These are phyloP conservation scores for Elachura formosa DNA, from an alignment of 2,113 vertebrate genomes.

Conservation along the genomic window DNA sequence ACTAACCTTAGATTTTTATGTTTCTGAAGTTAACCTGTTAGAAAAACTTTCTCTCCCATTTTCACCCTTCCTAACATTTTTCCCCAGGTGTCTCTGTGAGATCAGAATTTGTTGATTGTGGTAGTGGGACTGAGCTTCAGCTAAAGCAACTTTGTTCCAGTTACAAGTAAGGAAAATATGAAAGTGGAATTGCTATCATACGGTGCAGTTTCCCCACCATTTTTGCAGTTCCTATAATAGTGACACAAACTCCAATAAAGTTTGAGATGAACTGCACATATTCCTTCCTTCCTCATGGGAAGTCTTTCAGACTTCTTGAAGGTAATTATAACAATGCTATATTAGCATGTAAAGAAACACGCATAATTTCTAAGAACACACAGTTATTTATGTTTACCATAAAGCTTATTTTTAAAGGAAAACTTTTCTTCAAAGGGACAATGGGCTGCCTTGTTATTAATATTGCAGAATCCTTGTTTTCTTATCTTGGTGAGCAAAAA, in stretches of 20 bases:
- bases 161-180: not conserved
- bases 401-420: not conserved
- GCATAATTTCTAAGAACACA: not conserved
- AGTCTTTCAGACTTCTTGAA: not conserved
- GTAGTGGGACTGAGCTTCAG: not conserved
- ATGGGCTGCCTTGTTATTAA: not conserved
- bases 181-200: not conserved
- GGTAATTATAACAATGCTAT: not conserved
- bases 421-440: not conserved
- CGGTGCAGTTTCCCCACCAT: not conserved
- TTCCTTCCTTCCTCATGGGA: not conserved
- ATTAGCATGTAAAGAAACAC: not conserved
- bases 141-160: not conserved
- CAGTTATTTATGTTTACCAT: not conserved
- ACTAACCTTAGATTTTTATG: not conserved
- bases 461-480: not conserved
- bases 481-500: not conserved
- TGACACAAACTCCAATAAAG: not conserved
- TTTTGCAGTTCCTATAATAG: not conserved
- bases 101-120: not conserved
- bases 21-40: not conserved
- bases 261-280: not conserved
- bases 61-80: not conserved
- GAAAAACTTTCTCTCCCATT: not conserved
- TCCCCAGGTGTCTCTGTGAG: fast-evolving